Evolutionary conservation across 2,888 invertebrate genomes (phyloP).

Genomic region (Drosophila hawaiiensis): DNA sequence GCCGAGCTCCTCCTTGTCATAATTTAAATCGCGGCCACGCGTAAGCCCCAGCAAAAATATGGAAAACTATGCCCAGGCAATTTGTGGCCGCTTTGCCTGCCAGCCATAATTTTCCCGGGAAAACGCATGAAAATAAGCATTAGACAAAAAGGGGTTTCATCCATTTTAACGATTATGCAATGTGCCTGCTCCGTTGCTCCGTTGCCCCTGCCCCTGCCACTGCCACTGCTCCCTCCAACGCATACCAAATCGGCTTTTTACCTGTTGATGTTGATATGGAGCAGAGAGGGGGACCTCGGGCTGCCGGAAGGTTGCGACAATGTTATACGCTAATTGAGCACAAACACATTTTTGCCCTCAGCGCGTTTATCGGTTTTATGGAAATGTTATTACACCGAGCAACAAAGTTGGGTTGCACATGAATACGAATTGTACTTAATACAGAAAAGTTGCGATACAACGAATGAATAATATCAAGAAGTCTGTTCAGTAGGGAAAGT

Average conservation of each 20-base stretch:
- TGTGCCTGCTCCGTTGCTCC: slow-evolving; percentile 13
- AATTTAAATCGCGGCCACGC: slow-evolving; percentile 73
- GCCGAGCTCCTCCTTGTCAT: slow-evolving; percentile 56
- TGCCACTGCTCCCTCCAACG: slow-evolving; percentile 33
- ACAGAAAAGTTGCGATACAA: neutral
- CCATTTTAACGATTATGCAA: slow-evolving; percentile 62
- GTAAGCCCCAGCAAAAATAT: slow-evolving; percentile 62
- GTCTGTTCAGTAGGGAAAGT: neutral
- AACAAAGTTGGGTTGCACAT: slow-evolving; percentile 15
- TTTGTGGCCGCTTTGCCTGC: slow-evolving; percentile 38
- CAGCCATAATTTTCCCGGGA: slow-evolving; percentile 68
- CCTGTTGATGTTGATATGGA: slow-evolving; percentile 65
- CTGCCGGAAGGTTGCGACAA: slow-evolving; percentile 74
- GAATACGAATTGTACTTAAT: neutral
- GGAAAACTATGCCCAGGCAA: slow-evolving; percentile 64
- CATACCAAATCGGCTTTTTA: slow-evolving; percentile 73
- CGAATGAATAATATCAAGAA: neutral
- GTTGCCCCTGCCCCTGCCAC: neutral
- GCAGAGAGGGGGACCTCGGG: slow-evolving; percentile 19
- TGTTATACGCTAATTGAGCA: slow-evolving; percentile 81
- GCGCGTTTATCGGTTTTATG: slow-evolving; percentile 55
- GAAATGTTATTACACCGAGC: slow-evolving; percentile 54
- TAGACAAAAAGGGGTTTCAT: slow-evolving; percentile 56
- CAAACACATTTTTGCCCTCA: slow-evolving; percentile 66
- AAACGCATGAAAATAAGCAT: slow-evolving; percentile 75